Conservation (phyloP, 1,140 invertebrate species). For the Cardiocondyla obscurior region DNA sequence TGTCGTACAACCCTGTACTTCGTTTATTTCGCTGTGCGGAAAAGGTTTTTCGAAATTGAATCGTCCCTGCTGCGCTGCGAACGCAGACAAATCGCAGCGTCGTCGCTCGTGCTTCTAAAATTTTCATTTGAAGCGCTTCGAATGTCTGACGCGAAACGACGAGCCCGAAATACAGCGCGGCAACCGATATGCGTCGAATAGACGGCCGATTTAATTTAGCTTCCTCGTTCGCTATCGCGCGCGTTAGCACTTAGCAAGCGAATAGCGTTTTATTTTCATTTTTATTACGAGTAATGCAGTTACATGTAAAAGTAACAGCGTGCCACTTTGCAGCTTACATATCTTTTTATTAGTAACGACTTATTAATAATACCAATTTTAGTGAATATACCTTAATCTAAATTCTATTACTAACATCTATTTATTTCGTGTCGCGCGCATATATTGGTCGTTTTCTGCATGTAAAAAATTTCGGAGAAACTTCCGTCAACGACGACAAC, state of each 20-base stretch:
- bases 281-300: slow-evolving; percentile 34
- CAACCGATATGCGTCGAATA: not conserved
- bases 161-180: slow-evolving; percentile 1
- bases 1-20: not conserved
- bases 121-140: slow-evolving; percentile 31
- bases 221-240: not conserved
- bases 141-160: slow-evolving; percentile 3
- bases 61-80: not conserved
- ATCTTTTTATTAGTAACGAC: slow-evolving; percentile 1
- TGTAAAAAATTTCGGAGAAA: slow-evolving; percentile 7
- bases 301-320: not conserved
- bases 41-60: slow-evolving; percentile 10
- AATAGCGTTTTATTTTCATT: slow-evolving; percentile 35
- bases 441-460: not conserved
- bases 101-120: slow-evolving; percentile 9
- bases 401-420: too few species aligned
- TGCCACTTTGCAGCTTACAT: not conserved
- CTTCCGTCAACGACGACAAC: not conserved
- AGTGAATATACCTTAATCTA: too few species aligned
- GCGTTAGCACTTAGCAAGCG: not conserved
- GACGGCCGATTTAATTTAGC: slow-evolving; percentile 37
- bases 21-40: not conserved
- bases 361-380: not conserved
- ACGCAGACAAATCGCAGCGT: not conserved
- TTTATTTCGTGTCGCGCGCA: not conserved